Percentiles rank a stretch among this genome's conserved stretches.
Evolutionary conservation across 92 coral and sea anemone species (phyloP).

Genomic region (Siderastrea radians): DNA sequence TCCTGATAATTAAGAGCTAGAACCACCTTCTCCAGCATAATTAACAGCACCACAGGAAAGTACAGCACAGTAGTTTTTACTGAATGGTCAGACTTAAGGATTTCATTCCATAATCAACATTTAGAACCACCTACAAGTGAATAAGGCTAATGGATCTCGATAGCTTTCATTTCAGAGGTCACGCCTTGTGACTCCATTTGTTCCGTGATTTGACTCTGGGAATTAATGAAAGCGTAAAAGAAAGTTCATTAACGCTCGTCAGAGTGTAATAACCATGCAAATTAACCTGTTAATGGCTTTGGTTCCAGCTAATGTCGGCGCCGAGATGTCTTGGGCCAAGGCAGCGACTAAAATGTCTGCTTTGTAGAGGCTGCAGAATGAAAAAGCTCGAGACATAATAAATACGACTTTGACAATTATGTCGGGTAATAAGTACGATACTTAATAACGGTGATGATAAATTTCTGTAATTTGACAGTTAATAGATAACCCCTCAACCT

Average conservation of each 20-base stretch:
- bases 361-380: not conserved
- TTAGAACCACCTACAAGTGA: not conserved
- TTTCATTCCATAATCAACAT: not conserved
- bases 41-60: too few relatives aligned
- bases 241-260: slow-evolving; percentile 25
- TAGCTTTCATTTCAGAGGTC: not conserved
- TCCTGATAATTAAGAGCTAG: too few relatives aligned
- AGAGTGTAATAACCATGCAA: slow-evolving; percentile 8
- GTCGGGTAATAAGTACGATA: not conserved
- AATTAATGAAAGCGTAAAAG: slow-evolving; percentile 3
- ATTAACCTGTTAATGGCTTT: slow-evolving; percentile 27
- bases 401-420: not conserved
- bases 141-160: not conserved
- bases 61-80: too few relatives aligned
- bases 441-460: not conserved
- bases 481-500: not conserved
- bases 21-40: too few relatives aligned
- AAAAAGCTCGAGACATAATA: too few relatives aligned
- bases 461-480: not conserved
- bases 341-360: not conserved
- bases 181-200: not conserved
- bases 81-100: not conserved
- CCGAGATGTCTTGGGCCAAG: slow-evolving; percentile 16
- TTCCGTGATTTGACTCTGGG: not conserved
- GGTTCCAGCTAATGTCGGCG: slow-evolving; percentile 16